Evolutionary conservation across 1,140 invertebrate genomes (phyloP), one percentile per base, ranked within the genome.

Genomic region (Drosophila trapezifrons): DNA sequence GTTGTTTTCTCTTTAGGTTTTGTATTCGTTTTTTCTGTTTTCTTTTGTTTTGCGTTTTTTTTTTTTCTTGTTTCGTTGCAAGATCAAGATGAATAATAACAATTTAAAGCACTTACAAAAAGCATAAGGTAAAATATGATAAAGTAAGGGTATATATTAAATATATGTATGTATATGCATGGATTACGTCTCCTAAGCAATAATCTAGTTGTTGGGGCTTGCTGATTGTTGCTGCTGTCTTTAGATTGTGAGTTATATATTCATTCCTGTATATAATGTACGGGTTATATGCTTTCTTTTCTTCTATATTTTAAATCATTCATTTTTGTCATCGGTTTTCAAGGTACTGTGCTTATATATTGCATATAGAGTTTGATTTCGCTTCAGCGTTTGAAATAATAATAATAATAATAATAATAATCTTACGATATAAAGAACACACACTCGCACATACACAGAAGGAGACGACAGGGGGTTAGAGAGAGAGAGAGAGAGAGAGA

Each of bases 61-160:
- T n/a, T 62, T 66, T 72, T 45, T 43, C 72, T 81, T 66, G 56
- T 42, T 63, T 70, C 42, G 63, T 54, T 42, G 51, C 59, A 66
- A 76, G 73, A 76, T 76, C 66, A 82, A 86, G 77, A 82, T 87
- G 57, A 86, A 87, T 82, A 86, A 87, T 82, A 86, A 86, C 78
- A 87, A 82, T 87, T 84, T 78, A 79, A 86, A 86, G 79, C 70
- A 78, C 77, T 85, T 85, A 84, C 35, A 78, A 84, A 82, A 85
- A 75, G 56, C 78, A 67, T 82, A 65, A 75, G 69, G 73, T 81
- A 60, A 67, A 72, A 47, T 54, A 73, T 45, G 56, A 45, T 64
- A 75, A 74, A 72, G 72, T 73, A 73, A 72, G 25, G 58, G 46
- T 69, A 58, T 70, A 57, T 60, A 56, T 80, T 52, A 69, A 56